A percentile compares a stretch with the other conserved stretches of the same genome.
phyloP scores from a whole-genome alignment of 2,113 vertebrate species.

The Ammodytes dubius region DNA sequence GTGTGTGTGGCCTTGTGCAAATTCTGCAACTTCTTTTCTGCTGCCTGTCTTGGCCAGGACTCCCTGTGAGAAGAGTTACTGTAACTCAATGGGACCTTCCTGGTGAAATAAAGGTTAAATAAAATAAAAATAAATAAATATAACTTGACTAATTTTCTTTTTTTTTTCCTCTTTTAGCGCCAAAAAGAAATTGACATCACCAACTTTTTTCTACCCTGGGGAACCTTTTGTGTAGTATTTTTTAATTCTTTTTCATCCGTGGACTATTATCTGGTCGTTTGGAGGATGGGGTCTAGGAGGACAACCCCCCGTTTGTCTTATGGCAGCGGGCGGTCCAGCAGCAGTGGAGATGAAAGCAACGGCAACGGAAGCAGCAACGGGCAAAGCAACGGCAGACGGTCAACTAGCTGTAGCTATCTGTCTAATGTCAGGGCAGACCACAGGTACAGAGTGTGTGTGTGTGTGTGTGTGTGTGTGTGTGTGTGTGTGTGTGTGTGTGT shows the following conservation, averaged over 20 bases:
- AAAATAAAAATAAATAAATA: too few species aligned
- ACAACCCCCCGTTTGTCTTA: conserved; percentile 71
- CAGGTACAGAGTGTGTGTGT: conserved; percentile 82
- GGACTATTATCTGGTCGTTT: conserved; percentile 4
- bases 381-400: conserved; percentile 49
- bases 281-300: conserved; percentile 89
- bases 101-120: too few species aligned
- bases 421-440: conserved; percentile 89
- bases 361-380: conserved; percentile 39
- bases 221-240: not conserved
- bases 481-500: too few species aligned
- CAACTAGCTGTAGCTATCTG: conserved; percentile 88
- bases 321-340: conserved; percentile 73
- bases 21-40: too few species aligned
- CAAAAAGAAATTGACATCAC: too few species aligned
- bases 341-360: conserved; percentile 70
- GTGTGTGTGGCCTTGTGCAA: too few species aligned
- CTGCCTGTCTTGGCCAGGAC: too few species aligned
- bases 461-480: too few species aligned
- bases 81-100: too few species aligned
- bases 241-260: not conserved
- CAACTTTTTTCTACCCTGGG: conserved; percentile 8
- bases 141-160: too few species aligned
- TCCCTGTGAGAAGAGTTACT: too few species aligned
- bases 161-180: too few species aligned